A percentile compares a stretch with the other conserved stretches of the same genome.
Evolutionary conservation across 2,113 vertebrate species (phyloP).

Genomic region (Carassius auratus): DNA sequence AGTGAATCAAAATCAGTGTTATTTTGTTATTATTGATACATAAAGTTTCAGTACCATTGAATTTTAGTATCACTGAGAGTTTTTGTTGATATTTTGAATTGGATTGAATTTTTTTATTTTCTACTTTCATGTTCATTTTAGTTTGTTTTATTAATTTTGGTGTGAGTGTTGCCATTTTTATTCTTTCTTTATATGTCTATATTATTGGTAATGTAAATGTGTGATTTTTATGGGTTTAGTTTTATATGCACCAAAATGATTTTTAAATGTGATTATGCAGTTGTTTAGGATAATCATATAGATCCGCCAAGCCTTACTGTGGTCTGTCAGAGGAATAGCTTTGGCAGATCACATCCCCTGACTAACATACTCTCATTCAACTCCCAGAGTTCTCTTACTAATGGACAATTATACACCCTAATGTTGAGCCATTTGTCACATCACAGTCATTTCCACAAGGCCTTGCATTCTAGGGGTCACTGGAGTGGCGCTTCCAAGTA

Average conservation of each 20-base stretch:
- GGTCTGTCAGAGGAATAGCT: slow-evolving; percentile 5
- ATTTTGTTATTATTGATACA: too few species aligned
- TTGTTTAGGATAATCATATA: background rate
- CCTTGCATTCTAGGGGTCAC: slow-evolving; percentile 4
- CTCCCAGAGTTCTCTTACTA: slow-evolving; percentile 18
- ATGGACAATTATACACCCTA: slow-evolving; percentile 44
- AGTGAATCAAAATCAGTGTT: too few species aligned
- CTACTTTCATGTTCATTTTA: too few species aligned
- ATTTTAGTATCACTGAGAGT: too few species aligned
- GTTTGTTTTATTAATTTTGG: too few species aligned
- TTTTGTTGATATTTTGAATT: too few species aligned
- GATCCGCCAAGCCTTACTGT: background rate
- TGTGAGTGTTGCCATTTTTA: too few species aligned
- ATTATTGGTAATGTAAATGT: too few species aligned
- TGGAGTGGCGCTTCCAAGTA: background rate
- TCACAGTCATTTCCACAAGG: slow-evolving; percentile 22
- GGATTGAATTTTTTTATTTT: too few species aligned
- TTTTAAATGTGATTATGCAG: slow-evolving; percentile 9
- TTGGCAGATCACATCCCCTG: slow-evolving; percentile 24
- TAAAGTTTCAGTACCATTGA: too few species aligned
- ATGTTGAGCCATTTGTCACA: slow-evolving; percentile 46
- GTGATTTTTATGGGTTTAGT: background rate
- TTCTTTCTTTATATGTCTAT: too few species aligned
- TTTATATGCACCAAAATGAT: background rate
- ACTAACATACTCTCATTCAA: slow-evolving; percentile 34